Evolutionary conservation across 2,888 invertebrate species (phyloP).

Genomic region (Drosophila longiperda): DNA sequence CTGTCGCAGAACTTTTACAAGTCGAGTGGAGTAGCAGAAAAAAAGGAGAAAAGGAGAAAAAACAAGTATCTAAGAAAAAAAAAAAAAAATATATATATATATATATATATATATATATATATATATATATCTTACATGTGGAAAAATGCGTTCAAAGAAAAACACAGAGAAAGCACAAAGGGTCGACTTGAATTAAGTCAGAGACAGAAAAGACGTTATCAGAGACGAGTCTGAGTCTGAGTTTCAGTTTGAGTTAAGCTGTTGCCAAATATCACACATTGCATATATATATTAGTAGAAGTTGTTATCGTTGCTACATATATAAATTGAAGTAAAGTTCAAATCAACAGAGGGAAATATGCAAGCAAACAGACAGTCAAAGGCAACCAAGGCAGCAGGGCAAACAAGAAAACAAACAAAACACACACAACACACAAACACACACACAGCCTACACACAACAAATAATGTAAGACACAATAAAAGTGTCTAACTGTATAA

Average conservation of each 20-base stretch:
- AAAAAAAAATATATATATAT: no score
- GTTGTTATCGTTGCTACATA: slow-evolving; percentile 70
- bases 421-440: not conserved
- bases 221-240: not conserved
- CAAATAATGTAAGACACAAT: slow-evolving; percentile 73
- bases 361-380: slow-evolving; percentile 53
- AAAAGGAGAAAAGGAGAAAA: not conserved
- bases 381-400: slow-evolving; percentile 18
- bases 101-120: no score
- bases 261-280: slow-evolving; percentile 64
- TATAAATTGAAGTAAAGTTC: slow-evolving; percentile 76
- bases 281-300: slow-evolving; percentile 40
- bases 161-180: slow-evolving; percentile 33
- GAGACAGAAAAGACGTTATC: not conserved
- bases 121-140: slow-evolving; percentile 17
- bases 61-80: not conserved
- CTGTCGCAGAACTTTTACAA: slow-evolving; percentile 34
- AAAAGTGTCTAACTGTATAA: slow-evolving; percentile 76
- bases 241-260: slow-evolving; percentile 26
- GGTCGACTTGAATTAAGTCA: slow-evolving; percentile 15
- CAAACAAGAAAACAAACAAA: slow-evolving; percentile 28
- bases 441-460: not conserved
- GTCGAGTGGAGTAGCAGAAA: slow-evolving; percentile 13
- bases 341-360: slow-evolving; percentile 57
- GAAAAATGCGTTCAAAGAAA: slow-evolving; percentile 36